phyloP scores from a whole-genome alignment of 2,113 vertebrate species.

The Amphilophus citrinellus region DNA sequence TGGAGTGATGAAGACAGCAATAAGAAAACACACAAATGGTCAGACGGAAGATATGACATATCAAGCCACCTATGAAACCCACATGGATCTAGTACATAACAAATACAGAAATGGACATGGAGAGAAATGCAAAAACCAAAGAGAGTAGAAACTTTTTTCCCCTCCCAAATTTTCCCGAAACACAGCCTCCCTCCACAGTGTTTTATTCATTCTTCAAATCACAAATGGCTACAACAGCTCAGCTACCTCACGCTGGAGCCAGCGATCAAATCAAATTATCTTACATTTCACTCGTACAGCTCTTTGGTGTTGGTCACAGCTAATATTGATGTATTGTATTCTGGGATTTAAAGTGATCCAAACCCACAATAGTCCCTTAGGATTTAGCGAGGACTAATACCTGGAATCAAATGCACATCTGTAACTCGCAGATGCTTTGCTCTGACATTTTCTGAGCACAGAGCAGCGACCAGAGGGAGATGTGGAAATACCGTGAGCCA shows the following conservation, averaged over 20 bases:
- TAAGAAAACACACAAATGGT: background rate
- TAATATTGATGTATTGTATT: constrained; percentile 51
- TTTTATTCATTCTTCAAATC: background rate
- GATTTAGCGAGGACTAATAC: constrained; percentile 54
- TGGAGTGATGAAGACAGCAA: background rate
- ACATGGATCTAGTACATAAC: too few relatives aligned
- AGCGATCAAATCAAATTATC: constrained; percentile 51
- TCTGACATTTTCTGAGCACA: background rate
- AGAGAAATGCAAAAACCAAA: background rate
- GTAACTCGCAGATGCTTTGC: constrained; percentile 32
- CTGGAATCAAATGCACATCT: constrained; percentile 58
- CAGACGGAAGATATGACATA: too few relatives aligned
- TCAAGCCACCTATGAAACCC: too few relatives aligned
- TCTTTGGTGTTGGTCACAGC: background rate
- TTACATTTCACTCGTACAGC: constrained; percentile 16
- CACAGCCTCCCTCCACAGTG: background rate
- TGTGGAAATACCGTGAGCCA: background rate
- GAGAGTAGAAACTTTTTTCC: background rate
- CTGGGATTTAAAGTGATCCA: constrained; percentile 45
- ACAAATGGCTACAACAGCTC: constrained; percentile 8
- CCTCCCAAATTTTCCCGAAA: too few relatives aligned
- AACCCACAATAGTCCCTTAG: constrained; percentile 55
- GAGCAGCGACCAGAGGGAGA: background rate
- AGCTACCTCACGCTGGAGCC: background rate
- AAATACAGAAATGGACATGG: background rate